Evolutionary conservation across 2,888 invertebrate genomes (phyloP), one percentile per base, ranked within the genome.

Genomic region (Dryocosmus kuriphilus): DNA sequence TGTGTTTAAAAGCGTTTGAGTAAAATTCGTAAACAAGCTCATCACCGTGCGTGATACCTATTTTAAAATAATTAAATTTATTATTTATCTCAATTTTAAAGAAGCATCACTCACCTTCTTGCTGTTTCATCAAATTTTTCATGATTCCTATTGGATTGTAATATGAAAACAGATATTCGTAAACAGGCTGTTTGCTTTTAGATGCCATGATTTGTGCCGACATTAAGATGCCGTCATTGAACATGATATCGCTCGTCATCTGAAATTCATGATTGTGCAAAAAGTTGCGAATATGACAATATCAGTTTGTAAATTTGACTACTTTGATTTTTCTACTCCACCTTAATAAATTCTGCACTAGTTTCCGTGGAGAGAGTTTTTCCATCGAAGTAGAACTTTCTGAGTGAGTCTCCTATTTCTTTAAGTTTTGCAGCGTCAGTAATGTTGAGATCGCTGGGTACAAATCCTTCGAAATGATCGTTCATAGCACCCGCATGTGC

Each of bases 21-120:
- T 91, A 91, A 81, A 93, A 93, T 6, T 92, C 76, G 83, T 93
- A 93, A 65, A 91, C 92, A 9, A 93, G 51, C 4, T 93, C 93
- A 77, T 93, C 93, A 0, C 92, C 92, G 57, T 93, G 93, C 32
- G 91, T 90, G 0, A 92, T 92, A 0, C 93, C 94, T 86, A 27
- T 71, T 63, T 74, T 32, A 75, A 74, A 73, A 46, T 30, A 46
- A 79, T 71, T n/a, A 62, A 32, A n/a, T 11, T 16, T 51, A 30
- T 16, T 76, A 61, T 62, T 77, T 63, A 75, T 80, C 7, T 32
- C 75, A 77, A 65, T 77, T 77, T 60, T 35, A 6, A 75, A 82
- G 4, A 74, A 82, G 9, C 9, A 71, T 76, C 38, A 30, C 79
- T 85, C 77, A 89, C 90, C 86, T n/a, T 85, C 79, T 30, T 84